Base-by-base conservation (phyloP, 2,888 invertebrate genomes). In the Pimpla rufipes region DNA sequence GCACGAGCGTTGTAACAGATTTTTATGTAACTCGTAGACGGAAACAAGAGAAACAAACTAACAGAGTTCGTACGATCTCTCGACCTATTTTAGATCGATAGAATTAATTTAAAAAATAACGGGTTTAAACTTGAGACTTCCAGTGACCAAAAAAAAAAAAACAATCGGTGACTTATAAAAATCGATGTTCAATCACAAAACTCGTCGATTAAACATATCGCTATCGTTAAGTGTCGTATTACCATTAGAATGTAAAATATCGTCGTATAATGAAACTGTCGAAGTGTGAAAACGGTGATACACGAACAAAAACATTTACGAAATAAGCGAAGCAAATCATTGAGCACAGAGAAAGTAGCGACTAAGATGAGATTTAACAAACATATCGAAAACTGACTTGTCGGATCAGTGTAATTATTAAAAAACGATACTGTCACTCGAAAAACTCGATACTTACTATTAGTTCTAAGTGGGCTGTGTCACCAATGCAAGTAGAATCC, bases 131-230 rank as follows among this genome's bases (percentile, higher is more conserved):
- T 70, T 52, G 74, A 80, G 74, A 75, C 62, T 75, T 70, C 80
- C 74, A 68, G 52, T 75, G 80, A 81, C 71, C 70, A 81, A 76
- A 76, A 11, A 81, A 76, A 76, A 11, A 35, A 50, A 68, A 55
- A 57, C 21, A 67, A 62, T 79, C 50, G 64, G 10, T 68, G 52
- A 80, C 50, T 21, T 70, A 45, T 59, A 62, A 67, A 67, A 74
- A 74, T 68, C 74, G 80, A 78, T 66, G 42, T 68, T 67, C 74
- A 42, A 78, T 66, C 68, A 62, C 52, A 57, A 57, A 23, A 81
- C 67, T 66, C 57, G 47, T 81, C 67, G 73, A 76, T 57, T 45
- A 64, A 77, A 81, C 81, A 81, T 81, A 81, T 81, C 81, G 81
- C 42, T 81, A 81, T 59, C n/a, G n/a, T 50, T 81, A 81, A 81